Conservation (phyloP, 2,797 vertebrate species). For the Tamandua tetradactyla region DNA sequence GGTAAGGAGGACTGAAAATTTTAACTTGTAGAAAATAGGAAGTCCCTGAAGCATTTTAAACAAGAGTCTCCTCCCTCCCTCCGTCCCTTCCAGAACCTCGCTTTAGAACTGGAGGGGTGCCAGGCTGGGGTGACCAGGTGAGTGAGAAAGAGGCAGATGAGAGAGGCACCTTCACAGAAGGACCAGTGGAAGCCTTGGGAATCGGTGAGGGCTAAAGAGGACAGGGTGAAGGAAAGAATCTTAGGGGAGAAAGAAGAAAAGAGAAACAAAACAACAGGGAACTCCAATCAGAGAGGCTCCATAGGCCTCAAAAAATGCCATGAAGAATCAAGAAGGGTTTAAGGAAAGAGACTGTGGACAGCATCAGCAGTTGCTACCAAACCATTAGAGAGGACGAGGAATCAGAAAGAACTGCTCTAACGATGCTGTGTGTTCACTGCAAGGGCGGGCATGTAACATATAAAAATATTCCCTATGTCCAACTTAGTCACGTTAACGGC, state of each 20-base stretch:
- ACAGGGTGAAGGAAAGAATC: rapidly evolving
- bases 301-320: too few species aligned
- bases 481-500: rapidly evolving
- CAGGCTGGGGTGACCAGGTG: neutral
- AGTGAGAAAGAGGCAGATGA: too few species aligned
- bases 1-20: too few species aligned
- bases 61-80: too few species aligned
- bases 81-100: neutral
- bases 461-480: rapidly evolving
- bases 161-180: rapidly evolving
- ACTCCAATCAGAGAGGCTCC: rapidly evolving
- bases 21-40: too few species aligned
- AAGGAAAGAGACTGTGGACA: rapidly evolving
- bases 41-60: too few species aligned
- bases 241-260: too few species aligned
- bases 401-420: rapidly evolving
- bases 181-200: neutral
- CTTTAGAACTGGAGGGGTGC: too few species aligned
- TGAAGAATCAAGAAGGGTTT: neutral
- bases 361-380: rapidly evolving
- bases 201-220: rapidly evolving
- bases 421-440: rapidly evolving
- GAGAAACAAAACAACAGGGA: neutral
- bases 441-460: rapidly evolving
- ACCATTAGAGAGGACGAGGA: rapidly evolving